A percentile compares a stretch with the other conserved stretches of the same genome.
phyloP scores from a whole-genome alignment of 1,140 invertebrate species.

The Amyelois transitella region DNA sequence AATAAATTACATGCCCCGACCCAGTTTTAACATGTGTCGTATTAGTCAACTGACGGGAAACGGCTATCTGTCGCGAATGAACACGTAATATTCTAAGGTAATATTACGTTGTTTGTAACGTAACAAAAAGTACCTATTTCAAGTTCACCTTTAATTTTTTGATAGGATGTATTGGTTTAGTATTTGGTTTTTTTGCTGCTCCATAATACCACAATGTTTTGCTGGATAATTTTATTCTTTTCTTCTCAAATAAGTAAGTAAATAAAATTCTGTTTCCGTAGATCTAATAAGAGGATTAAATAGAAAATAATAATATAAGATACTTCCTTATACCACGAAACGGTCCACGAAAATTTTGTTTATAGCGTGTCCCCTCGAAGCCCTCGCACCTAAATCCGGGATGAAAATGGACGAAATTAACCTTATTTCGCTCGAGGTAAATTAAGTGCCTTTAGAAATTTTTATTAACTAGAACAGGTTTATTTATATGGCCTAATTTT shows the following conservation, averaged over 20 bases:
- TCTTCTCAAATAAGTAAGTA: too few relatives aligned
- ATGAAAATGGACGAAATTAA: neutral
- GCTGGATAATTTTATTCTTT: too few relatives aligned
- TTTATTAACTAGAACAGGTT: neutral
- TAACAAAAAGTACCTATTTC: too few relatives aligned
- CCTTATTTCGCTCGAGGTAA: neutral
- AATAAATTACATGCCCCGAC: slow-evolving; percentile 58
- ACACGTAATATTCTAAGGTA: slow-evolving; percentile 10
- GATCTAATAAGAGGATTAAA: too few relatives aligned
- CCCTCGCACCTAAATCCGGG: neutral
- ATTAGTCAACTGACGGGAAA: slow-evolving; percentile 35
- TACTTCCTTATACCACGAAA: neutral
- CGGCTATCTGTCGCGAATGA: slow-evolving; percentile 27
- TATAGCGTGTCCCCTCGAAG: neutral
- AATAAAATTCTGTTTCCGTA: neutral
- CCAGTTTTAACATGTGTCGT: slow-evolving; percentile 35
- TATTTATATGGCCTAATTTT: too few relatives aligned
- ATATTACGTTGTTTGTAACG: neutral
- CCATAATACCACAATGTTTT: too few relatives aligned
- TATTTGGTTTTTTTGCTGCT: too few relatives aligned
- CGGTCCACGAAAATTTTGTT: neutral
- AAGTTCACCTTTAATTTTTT: too few relatives aligned
- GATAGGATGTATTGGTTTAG: too few relatives aligned
- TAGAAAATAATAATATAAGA: neutral
- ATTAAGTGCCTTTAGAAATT: neutral